Evolutionary conservation across 1,140 invertebrate species (phyloP).

Genomic region (Nasonia giraulti): DNA sequence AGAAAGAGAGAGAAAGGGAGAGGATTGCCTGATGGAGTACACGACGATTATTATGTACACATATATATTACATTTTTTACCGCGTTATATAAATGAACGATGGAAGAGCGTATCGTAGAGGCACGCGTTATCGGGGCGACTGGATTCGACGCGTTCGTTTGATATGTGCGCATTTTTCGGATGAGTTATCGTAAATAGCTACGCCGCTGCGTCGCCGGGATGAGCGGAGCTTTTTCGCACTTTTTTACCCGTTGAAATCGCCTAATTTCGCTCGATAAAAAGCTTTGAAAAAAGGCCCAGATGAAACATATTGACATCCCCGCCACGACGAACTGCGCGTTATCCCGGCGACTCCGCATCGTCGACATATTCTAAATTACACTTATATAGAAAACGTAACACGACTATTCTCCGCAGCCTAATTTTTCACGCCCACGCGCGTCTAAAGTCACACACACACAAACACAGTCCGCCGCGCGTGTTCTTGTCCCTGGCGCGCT

Average conservation of each 20-base stretch:
- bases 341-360: no score
- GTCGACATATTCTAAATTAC: neutral
- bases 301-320: no score
- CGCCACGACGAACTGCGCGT: no score
- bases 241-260: no score
- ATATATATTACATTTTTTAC: slow-evolving; percentile 52
- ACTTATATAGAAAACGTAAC: neutral
- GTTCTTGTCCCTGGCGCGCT: neutral
- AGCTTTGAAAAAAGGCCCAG: no score
- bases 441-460: neutral
- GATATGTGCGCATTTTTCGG: no score
- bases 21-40: neutral
- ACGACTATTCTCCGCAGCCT: neutral
- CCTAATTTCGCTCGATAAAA: no score
- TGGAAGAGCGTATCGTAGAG: slow-evolving; percentile 59
- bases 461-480: neutral
- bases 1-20: neutral
- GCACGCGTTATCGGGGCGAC: neutral
- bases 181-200: no score
- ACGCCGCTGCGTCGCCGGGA: no score
- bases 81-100: slow-evolving; percentile 43
- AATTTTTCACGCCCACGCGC: neutral
- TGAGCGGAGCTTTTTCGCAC: no score
- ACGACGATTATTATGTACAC: slow-evolving; percentile 43
- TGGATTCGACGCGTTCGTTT: neutral